A percentile compares a stretch with the other conserved stretches of the same genome.
Evolutionary conservation across 2,113 vertebrate genomes (phyloP).

Genomic region (Anguilla rostrata): DNA sequence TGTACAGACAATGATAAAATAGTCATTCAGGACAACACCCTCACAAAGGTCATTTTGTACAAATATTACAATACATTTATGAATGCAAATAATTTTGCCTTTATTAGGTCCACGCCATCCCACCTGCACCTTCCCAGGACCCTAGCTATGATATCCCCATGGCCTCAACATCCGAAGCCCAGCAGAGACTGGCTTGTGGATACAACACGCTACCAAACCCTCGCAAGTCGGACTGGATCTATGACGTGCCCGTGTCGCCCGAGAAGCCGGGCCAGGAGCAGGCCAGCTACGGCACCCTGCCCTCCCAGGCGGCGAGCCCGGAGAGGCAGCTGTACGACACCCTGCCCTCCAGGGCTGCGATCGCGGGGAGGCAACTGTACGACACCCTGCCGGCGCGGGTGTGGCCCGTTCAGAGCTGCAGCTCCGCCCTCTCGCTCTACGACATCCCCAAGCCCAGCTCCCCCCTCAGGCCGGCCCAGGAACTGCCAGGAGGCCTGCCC

Average conservation of each 20-base stretch:
- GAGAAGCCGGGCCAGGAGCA: constrained; percentile 50
- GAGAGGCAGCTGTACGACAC: constrained; percentile 46
- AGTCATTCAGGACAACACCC: too few relatives aligned
- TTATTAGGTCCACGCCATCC: constrained; percentile 71
- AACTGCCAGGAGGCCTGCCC: constrained; percentile 20
- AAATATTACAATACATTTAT: not conserved
- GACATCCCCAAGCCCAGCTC: constrained; percentile 60
- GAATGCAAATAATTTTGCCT: constrained; percentile 13
- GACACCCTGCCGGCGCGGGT: constrained; percentile 46
- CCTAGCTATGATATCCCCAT: constrained; percentile 59
- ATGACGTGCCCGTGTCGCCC: constrained; percentile 73
- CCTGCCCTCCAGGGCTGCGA: constrained; percentile 42
- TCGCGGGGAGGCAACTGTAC: constrained; percentile 34
- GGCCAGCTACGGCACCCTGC: constrained; percentile 37
- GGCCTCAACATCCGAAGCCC: constrained; percentile 41
- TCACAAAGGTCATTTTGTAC: too few relatives aligned
- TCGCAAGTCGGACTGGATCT: constrained; percentile 81
- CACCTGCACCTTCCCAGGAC: constrained; percentile 60
- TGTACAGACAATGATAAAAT: too few relatives aligned
- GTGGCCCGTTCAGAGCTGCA: constrained; percentile 2
- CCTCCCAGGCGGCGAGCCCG: constrained; percentile 32
- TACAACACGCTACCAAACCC: constrained; percentile 73
- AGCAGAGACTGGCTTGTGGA: constrained; percentile 39
- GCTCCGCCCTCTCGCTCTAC: constrained; percentile 43
- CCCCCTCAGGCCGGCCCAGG: constrained; percentile 1